Conservation (phyloP, 2,113 vertebrate species). For the Halcyon senegalensis region DNA sequence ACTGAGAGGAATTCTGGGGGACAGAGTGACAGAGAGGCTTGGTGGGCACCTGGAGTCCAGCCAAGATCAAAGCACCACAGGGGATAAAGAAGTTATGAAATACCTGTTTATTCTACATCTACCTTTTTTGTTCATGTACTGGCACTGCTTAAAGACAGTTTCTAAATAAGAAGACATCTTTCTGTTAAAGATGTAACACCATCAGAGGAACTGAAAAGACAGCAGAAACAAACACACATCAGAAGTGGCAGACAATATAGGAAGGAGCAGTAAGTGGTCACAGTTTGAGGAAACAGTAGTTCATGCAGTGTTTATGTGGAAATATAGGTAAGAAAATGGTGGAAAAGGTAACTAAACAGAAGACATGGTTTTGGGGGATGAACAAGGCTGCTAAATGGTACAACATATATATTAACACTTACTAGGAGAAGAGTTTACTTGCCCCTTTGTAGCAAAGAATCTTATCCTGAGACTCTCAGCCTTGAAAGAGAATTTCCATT, state of each 20-base stretch:
- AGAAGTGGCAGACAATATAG: background rate
- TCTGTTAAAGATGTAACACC: background rate
- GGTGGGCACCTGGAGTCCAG: no score
- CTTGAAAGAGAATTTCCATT: background rate
- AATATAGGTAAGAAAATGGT: background rate
- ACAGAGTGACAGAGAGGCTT: no score
- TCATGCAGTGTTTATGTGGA: background rate
- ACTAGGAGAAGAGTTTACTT: background rate
- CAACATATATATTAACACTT: background rate
- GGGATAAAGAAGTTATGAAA: background rate
- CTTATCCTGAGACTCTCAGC: background rate
- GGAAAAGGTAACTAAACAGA: background rate
- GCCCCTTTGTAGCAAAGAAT: background rate
- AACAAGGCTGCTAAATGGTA: background rate
- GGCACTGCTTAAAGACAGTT: background rate
- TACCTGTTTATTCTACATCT: background rate
- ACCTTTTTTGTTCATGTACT: background rate
- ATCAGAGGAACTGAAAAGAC: background rate
- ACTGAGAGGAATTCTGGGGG: no score
- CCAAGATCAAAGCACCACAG: no score
- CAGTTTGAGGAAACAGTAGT: background rate
- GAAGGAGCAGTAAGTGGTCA: background rate
- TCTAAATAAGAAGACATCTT: background rate
- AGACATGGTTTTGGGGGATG: background rate
- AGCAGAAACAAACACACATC: background rate